phyloP scores from a whole-genome alignment of 1,140 invertebrate species.

The Ceratina calcarata region DNA sequence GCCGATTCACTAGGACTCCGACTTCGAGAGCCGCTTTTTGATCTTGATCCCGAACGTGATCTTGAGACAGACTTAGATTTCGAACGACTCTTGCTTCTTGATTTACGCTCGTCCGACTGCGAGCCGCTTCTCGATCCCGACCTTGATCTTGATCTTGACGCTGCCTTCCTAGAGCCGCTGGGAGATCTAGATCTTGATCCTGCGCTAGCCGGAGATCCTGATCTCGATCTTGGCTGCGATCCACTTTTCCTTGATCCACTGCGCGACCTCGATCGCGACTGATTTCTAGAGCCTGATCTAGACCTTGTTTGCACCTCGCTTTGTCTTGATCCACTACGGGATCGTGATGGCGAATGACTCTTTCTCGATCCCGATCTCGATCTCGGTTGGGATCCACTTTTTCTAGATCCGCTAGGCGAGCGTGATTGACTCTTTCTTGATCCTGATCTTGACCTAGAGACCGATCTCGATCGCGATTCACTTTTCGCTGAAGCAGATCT shows the following conservation, averaged over 20 bases:
- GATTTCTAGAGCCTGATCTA: constrained; percentile 66
- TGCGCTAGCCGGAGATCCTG: constrained; percentile 48
- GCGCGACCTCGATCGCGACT: constrained; percentile 65
- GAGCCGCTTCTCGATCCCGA: constrained; percentile 71
- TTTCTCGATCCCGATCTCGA: constrained; percentile 62
- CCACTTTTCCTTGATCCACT: constrained; percentile 63
- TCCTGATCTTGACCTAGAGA: constrained; percentile 66
- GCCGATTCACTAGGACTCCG: constrained; percentile 78
- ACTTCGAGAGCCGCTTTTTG: constrained; percentile 78
- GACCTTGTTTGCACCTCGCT: constrained; percentile 64
- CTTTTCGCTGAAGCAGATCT: constrained; percentile 58
- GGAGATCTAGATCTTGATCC: constrained; percentile 69
- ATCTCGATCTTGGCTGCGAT: constrained; percentile 67
- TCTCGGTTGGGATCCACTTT: constrained; percentile 58
- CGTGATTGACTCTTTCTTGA: constrained; percentile 65
- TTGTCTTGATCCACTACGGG: neutral
- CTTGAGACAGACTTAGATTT: constrained; percentile 69
- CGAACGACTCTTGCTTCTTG: constrained; percentile 62
- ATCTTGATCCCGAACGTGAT: constrained; percentile 75
- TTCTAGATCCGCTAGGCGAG: constrained; percentile 66
- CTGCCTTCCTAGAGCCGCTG: constrained; percentile 64
- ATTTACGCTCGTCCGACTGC: constrained; percentile 70
- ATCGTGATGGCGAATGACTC: constrained; percentile 68
- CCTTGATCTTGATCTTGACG: constrained; percentile 63
- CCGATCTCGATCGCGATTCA: constrained; percentile 47